These are phyloP conservation scores for Peromyscus eremicus DNA, from an alignment of 2,797 vertebrate genomes.

Conservation along the genomic window DNA sequence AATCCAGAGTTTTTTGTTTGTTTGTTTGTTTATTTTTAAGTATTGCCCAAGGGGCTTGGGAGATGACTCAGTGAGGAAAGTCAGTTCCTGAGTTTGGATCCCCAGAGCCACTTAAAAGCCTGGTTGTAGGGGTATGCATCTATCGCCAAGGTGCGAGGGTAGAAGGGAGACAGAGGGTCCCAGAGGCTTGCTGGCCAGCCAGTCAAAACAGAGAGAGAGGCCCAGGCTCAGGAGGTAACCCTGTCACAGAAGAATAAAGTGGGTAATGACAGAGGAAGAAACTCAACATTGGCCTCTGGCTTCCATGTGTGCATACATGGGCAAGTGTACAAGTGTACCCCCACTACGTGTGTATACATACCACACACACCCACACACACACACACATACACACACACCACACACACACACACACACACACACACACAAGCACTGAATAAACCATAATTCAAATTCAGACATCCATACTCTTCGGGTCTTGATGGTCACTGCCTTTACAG, in stretches of 20 bases:
- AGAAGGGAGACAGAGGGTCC: background rate
- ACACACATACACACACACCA: background rate
- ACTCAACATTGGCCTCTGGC: background rate
- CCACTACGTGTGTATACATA: no score
- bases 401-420: background rate
- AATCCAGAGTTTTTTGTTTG: background rate
- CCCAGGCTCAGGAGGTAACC: background rate
- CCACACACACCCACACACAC: background rate
- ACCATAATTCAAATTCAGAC: background rate
- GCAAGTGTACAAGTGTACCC: background rate
- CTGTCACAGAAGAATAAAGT: background rate
- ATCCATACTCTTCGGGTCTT: background rate
- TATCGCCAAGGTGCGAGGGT: background rate
- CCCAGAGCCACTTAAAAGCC: background rate
- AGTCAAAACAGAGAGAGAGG: background rate
- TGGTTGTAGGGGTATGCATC: background rate
- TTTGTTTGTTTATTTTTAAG: background rate
- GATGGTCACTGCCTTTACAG: background rate
- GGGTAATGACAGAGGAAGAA: background rate
- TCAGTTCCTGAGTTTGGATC: background rate
- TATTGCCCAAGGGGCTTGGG: background rate
- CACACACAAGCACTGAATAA: background rate
- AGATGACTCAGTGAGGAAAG: background rate
- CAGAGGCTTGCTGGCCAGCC: background rate
- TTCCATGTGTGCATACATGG: background rate